Evolutionary conservation across 2,797 vertebrate genomes (phyloP).

Genomic region (Acipenser oxyrinchus): DNA sequence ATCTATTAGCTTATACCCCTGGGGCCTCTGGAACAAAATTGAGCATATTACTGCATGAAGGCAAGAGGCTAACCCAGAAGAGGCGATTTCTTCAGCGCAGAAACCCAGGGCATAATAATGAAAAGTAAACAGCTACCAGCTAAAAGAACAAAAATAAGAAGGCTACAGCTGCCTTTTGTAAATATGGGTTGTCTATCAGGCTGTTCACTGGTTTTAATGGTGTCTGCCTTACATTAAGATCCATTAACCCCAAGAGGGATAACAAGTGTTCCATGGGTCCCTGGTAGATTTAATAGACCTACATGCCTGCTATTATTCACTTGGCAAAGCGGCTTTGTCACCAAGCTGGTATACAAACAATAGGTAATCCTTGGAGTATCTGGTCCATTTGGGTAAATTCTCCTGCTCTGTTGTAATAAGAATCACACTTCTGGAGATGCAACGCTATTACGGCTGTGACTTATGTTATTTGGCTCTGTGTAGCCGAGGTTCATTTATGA

Average conservation of each 20-base stretch:
- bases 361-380: too few relatives aligned
- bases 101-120: slow-evolving; percentile 1
- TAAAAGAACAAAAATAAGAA: neutral
- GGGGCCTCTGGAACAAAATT: slow-evolving; percentile 4
- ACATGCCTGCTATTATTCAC: too few relatives aligned
- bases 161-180: neutral
- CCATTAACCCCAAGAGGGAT: neutral
- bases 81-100: neutral
- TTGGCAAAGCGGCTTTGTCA: too few relatives aligned
- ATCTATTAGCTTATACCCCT: neutral
- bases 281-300: neutral
- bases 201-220: neutral
- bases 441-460: too few relatives aligned
- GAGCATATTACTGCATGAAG: slow-evolving; percentile 8
- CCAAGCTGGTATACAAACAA: too few relatives aligned
- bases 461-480: too few relatives aligned
- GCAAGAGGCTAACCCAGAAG: slow-evolving; percentile 2
- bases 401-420: too few relatives aligned
- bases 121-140: neutral
- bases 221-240: neutral
- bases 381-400: too few relatives aligned
- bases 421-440: too few relatives aligned
- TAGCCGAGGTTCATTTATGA: too few relatives aligned
- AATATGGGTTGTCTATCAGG: neutral
- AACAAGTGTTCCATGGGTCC: neutral